Base-by-base conservation (phyloP, 2,888 invertebrate genomes). In the Drosophila prostipennis region DNA sequence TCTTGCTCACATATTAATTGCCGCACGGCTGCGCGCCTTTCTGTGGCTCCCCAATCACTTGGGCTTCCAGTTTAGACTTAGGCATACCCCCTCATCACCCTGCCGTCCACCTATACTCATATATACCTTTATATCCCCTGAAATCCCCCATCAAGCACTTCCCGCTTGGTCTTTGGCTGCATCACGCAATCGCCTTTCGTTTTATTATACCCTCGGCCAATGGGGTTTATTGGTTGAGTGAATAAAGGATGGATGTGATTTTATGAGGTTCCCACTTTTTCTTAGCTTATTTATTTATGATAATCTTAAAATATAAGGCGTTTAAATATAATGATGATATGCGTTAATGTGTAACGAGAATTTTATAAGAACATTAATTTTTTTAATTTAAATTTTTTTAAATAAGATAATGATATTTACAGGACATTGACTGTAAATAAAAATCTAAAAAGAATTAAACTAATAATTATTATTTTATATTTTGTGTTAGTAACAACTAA, bases 11-110 rank as follows among this genome's bases (percentile, higher is more conserved):
- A 89, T 85, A 85, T 85, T 85, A 85, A 85, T 85, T 85, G 84
- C 89, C 89, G 82, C 87, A 84, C 82, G 85, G 85, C 74, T 89
- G 87, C 87, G 84, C 85, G 87, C 89, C 87, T 83, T 85, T 83
- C 69, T 86, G 86, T 79, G 80, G 80, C 64, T 65, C 54, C 68
- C 86, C 69, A 43, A 39, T 51, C 37, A 43, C 55, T 68, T 60
- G 58, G 29, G 48, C 64, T 48, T 42, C 76, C 63, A 74, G 56
- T 40, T 42, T 55, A 49, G 54, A 45, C 64, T 54, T 60, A 43
- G 54, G 42, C 37, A 52, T 40, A 23, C 32, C 40, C 26, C 64
- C 19, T 7, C 13, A 26, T 34, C 13, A 1, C 23, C 14, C 7
- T 26, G 26, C 26, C 26, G 26, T 26, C 26, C 5, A 26, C 26